phyloP scores from a whole-genome alignment of 1,140 invertebrate species.

The Spodoptera litura region DNA sequence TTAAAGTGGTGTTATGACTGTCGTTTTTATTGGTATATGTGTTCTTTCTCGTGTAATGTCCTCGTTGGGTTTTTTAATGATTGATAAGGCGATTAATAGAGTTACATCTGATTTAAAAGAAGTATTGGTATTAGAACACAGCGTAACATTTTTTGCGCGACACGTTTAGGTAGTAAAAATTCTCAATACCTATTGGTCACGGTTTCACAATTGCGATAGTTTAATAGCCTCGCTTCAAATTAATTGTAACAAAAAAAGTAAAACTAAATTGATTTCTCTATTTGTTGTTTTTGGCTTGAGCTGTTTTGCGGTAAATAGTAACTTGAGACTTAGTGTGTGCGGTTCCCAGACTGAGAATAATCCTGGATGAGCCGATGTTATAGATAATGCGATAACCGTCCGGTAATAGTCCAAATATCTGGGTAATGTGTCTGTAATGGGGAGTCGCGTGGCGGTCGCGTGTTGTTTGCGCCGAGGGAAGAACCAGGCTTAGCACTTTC shows the following conservation, averaged over 20 bases:
- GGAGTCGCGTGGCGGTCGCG: conserved; percentile 70
- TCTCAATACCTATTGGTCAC: neutral
- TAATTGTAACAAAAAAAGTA: conserved; percentile 3
- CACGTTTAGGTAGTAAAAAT: neutral
- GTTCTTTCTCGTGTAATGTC: conserved; percentile 48
- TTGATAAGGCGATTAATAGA: neutral
- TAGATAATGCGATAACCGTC: conserved; percentile 79
- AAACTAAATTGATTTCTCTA: neutral
- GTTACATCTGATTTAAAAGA: neutral
- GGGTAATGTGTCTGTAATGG: conserved; percentile 79
- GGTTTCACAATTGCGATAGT: neutral
- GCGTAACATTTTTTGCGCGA: conserved; percentile 7
- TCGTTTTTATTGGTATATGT: conserved; percentile 72
- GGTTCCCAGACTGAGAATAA: conserved; percentile 72
- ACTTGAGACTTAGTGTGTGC: conserved; percentile 28
- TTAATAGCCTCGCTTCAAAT: conserved; percentile 2
- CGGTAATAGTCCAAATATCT: conserved; percentile 77
- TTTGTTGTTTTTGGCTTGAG: neutral
- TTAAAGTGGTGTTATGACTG: conserved; percentile 80
- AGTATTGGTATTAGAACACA: neutral
- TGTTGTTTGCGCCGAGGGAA: conserved; percentile 48
- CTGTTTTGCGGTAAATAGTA: neutral
- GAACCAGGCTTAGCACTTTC: conserved; percentile 81
- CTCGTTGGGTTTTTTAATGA: conserved; percentile 37
- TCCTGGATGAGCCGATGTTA: conserved; percentile 69